A percentile compares a stretch with the other conserved stretches of the same genome.
These are phyloP conservation scores for Meta bourneti DNA, from an alignment of 2,888 invertebrate species.

Conservation along the genomic window DNA sequence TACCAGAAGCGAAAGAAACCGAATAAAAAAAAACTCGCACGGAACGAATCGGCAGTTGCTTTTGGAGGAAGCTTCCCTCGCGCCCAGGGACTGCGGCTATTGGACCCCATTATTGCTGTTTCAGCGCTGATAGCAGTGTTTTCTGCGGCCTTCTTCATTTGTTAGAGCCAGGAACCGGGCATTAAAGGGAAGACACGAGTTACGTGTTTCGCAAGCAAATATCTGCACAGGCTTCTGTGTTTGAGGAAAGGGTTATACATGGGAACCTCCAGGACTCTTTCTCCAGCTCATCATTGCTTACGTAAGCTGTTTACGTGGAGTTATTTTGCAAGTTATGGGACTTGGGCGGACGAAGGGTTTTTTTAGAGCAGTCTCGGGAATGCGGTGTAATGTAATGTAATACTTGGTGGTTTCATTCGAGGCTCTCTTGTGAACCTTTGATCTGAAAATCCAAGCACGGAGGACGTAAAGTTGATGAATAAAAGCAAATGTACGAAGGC, in stretches of 20 bases:
- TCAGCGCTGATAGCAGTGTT: conserved; percentile 63
- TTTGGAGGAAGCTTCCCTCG: neutral
- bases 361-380: neutral
- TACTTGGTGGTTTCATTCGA: too few species aligned
- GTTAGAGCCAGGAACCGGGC: conserved; percentile 9
- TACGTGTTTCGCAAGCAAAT: conserved; percentile 59
- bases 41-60: conserved; percentile 19
- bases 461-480: too few species aligned
- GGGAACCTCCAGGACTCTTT: conserved; percentile 18
- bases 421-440: too few species aligned
- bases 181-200: conserved; percentile 14
- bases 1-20: neutral
- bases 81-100: conserved; percentile 18
- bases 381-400: too few species aligned
- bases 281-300: conserved; percentile 33
- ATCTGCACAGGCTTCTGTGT: conserved; percentile 20
- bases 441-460: too few species aligned
- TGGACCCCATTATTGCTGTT: conserved; percentile 63
- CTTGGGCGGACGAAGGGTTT: neutral
- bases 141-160: conserved; percentile 48
- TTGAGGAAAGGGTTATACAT: conserved; percentile 33
- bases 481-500: too few species aligned
- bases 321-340: conserved; percentile 25
- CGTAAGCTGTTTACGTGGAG: conserved; percentile 13
- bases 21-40: neutral